phyloP scores from a whole-genome alignment of 1,140 invertebrate species.

The Reticulitermes speratus region DNA sequence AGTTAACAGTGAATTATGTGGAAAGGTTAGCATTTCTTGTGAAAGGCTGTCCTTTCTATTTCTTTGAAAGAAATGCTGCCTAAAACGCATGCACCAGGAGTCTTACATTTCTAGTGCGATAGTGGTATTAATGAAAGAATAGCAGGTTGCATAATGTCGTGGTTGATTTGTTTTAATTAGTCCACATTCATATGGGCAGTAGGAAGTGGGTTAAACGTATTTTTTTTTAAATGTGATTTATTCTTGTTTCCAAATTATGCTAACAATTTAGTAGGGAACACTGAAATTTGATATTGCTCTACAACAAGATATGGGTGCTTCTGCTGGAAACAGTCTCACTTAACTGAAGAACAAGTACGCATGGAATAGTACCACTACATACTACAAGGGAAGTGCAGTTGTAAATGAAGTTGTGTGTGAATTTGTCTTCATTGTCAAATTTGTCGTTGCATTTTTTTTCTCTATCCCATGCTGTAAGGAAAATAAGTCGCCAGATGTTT shows the following conservation, averaged over 20 bases:
- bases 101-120: constrained; percentile 17
- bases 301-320: not conserved
- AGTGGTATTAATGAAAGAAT: not conserved
- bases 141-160: constrained; percentile 10
- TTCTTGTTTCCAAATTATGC: constrained; percentile 6
- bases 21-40: constrained; percentile 21
- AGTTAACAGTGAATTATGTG: constrained; percentile 17
- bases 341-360: not conserved
- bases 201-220: not conserved
- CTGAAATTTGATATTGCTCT: not conserved
- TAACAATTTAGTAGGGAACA: not conserved
- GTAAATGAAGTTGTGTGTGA: constrained; percentile 30
- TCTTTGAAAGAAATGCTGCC: constrained; percentile 24
- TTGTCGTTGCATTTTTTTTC: constrained; percentile 27
- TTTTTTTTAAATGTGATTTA: not conserved
- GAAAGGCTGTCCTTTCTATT: constrained; percentile 3
- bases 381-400: constrained; percentile 28
- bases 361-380: not conserved
- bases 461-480: constrained; percentile 26
- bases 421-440: constrained; percentile 32
- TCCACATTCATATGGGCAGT: not conserved
- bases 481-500: constrained; percentile 23
- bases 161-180: constrained; percentile 4
- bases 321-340: not conserved
- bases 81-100: constrained; percentile 22